Conservation (phyloP, 1,140 invertebrate species). For the Sesamia nonagrioides region DNA sequence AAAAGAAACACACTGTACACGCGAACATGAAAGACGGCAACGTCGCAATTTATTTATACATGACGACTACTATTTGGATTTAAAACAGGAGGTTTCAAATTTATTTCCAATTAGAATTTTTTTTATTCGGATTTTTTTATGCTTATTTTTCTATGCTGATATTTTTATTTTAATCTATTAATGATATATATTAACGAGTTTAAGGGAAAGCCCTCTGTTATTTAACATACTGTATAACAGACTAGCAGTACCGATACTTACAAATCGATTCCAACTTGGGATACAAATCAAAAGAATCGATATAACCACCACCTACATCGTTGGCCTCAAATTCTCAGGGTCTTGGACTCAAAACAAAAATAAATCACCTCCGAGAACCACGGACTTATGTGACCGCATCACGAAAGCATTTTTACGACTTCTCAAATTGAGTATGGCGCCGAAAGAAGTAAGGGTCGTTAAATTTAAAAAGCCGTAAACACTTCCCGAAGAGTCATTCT, state of each 20-base stretch:
- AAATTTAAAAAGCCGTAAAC: constrained; percentile 26
- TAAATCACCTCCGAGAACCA: constrained; percentile 3
- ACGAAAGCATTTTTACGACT: constrained; percentile 12
- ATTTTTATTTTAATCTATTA: too few species aligned
- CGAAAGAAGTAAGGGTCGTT: constrained; percentile 10
- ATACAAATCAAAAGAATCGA: not conserved
- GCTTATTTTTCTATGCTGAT: too few species aligned
- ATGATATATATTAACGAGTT: too few species aligned
- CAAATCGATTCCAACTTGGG: not conserved
- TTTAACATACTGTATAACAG: too few species aligned
- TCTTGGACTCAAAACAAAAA: constrained; percentile 17
- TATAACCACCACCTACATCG: not conserved
- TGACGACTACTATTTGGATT: too few species aligned
- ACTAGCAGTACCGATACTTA: not conserved
- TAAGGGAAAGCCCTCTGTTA: too few species aligned
- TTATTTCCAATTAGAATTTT: too few species aligned
- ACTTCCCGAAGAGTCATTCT: not conserved
- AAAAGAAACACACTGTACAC: too few species aligned
- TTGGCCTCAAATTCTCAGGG: not conserved
- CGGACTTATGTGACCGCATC: constrained; percentile 1
- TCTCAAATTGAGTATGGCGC: constrained; percentile 6
- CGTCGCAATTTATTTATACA: too few species aligned
- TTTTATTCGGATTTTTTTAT: too few species aligned
- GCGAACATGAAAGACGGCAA: too few species aligned
- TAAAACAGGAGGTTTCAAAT: too few species aligned